A percentile compares a stretch with the other conserved stretches of the same genome.
Conservation (phyloP, 2,797 vertebrate genomes). For the Alauda arvensis region DNA sequence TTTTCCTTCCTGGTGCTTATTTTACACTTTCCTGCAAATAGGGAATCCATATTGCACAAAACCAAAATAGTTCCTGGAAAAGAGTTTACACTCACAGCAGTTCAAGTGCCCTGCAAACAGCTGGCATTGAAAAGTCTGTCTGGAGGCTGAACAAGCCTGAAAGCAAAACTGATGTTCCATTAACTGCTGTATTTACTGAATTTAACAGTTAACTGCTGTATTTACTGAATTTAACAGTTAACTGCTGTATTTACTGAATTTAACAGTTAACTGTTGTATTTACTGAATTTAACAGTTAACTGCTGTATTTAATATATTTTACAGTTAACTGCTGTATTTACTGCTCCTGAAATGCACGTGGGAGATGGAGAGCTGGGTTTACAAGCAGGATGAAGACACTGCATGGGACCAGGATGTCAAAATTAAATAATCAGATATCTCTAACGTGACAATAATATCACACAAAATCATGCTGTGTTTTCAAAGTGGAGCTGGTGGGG, state of each 20-base stretch:
- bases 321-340: background rate
- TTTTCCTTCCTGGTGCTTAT: background rate
- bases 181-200: background rate
- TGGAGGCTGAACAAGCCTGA: background rate
- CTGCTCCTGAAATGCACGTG: accelerated
- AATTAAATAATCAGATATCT: background rate
- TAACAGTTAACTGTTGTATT: background rate
- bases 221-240: background rate
- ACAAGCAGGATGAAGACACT: background rate
- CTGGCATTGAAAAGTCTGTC: background rate
- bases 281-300: background rate
- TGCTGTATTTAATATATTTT: background rate
- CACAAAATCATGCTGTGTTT: background rate
- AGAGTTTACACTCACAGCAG: background rate
- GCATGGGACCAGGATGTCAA: background rate
- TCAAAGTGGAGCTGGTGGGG: background rate
- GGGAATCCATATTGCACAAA: background rate
- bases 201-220: background rate
- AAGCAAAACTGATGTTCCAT: background rate
- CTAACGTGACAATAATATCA: accelerated
- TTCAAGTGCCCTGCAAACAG: background rate
- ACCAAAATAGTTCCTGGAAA: background rate
- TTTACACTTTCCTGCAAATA: background rate
- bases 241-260: background rate
- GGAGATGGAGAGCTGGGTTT: background rate